Evolutionary conservation across 2,113 vertebrate species (phyloP), one percentile per base, ranked within the genome.

Genomic region (Peromyscus californicus): DNA sequence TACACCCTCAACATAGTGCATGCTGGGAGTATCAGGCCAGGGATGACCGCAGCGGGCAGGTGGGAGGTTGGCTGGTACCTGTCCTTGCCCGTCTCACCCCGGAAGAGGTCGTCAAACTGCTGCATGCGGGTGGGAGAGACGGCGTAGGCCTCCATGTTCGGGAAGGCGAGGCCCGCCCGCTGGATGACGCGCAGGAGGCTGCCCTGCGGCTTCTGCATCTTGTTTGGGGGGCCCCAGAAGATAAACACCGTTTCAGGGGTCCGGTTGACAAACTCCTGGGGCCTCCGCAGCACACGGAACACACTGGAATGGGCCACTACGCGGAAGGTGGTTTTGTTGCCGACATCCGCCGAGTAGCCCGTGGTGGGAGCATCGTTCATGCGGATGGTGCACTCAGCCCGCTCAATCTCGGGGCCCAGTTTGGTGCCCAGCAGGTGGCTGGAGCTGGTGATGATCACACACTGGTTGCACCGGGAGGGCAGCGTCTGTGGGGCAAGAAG

Each of bases 281-380:
- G 99, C 96, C 98, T 98, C 59, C 99, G 99, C 78, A 99, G 98
- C 94, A 99, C 99, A 0, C 99, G 99, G 98, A 99, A 99, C 45
- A 99, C 98, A 39, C 99, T 99, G 98, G 99, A 99, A 96, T 99
- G 99, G 42, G 99, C 99, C 13, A 99, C 99, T 24, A 99, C 99
- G 0, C 99, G 99, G 97, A 99, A 98, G 19, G 98, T 99, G 87
- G 99, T 99, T 95, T 99, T 99, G 95, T 99, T 99, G 76, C 99
- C 99, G 9, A 99, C 99, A 0, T 99, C 99, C 0, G 92, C 96
- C 0, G 98, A 99, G 6, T 99, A 99, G 67, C 99, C 99, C 0
- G 98, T 98, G 31, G 99, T 99, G 70, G 99, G 99, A 0, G 99
- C 99, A 0, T 99, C 99, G 0, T 99, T 99, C 99, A 99, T 99